Base-by-base conservation (phyloP, 2,113 vertebrate species). In the Anas platyrhynchos region DNA sequence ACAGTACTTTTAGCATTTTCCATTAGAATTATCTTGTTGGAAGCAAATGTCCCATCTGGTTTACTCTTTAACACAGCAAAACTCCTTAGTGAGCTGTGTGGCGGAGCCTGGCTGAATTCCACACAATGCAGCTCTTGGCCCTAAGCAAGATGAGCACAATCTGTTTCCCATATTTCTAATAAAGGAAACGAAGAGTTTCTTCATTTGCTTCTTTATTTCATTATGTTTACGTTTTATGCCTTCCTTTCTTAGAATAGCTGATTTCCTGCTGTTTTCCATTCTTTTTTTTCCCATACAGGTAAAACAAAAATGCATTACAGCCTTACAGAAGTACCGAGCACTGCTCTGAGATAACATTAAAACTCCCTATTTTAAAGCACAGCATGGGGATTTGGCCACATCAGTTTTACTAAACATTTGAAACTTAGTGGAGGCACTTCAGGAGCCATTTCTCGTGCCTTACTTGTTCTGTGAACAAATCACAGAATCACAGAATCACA, bases 21-120 rank as follows among this genome's bases (percentile, higher is more conserved):
- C 95, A 91, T 83, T 84, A 92, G 84, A 97, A 97, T 97, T 96
- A 93, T 97, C 94, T 97, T 96, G 69, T 96, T 97, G 93, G 89
- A 97, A 97, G 96, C 85, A 97, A 97, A 97, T 95, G 92, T 95
- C 96, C 98, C 98, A 97, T 98, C 98, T 98, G 98, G 96, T 96
- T 97, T 95, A 93, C 78, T 97, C 89, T 92, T 89, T 95, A 89
- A 65, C 85, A 89, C 94, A 96, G 94, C 94, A 86, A 50, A 97
- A 87, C 84, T 98, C 92, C 91, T 58, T 50, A 94, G 96, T 94
- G 97, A 96, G 93, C 86, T 91, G 41, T 93, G 97, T 96, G 93
- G 93, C 50, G 8, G 87, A 95, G 31, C 96, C 96, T 97, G 97
- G 97, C 96, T 88, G 88, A 55, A 46, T 97, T 97, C 97, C 97